phyloP scores from a whole-genome alignment of 1,140 invertebrate species.

The Drosophila takahashii region DNA sequence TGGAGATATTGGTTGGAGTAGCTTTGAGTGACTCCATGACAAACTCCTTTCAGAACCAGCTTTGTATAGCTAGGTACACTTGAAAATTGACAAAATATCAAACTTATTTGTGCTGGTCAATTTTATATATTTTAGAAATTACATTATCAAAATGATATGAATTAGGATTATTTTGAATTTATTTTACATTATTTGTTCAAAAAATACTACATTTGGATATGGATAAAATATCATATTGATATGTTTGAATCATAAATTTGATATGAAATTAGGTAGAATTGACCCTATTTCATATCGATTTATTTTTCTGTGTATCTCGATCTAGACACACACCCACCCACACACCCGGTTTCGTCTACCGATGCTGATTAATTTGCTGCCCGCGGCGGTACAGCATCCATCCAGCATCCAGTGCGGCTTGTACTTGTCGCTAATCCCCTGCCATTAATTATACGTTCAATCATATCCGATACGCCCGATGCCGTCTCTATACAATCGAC shows the following conservation, averaged over 20 bases:
- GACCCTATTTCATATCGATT: too few species aligned
- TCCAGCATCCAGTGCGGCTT: slow-evolving; percentile 32
- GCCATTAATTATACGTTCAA: slow-evolving; percentile 80
- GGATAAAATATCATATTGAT: too few species aligned
- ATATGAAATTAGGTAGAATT: too few species aligned
- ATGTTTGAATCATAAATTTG: too few species aligned
- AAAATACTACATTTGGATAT: too few species aligned
- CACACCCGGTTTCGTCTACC: slow-evolving; percentile 23
- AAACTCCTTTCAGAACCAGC: slow-evolving; percentile 61
- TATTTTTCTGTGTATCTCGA: slow-evolving; percentile 42
- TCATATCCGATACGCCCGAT: slow-evolving; percentile 67
- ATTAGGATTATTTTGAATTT: too few species aligned
- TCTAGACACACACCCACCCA: slow-evolving; percentile 58
- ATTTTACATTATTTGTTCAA: too few species aligned
- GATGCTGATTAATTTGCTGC: slow-evolving; percentile 73
- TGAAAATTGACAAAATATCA: too few species aligned
- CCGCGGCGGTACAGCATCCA: slow-evolving; percentile 68
- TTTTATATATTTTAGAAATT: too few species aligned
- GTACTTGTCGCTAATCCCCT: slow-evolving; percentile 72
- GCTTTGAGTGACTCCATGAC: slow-evolving; percentile 16
- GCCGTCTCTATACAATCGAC: slow-evolving; percentile 22
- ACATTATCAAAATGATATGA: too few species aligned
- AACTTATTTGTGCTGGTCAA: too few species aligned
- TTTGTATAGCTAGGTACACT: too few species aligned
- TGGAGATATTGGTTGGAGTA: slow-evolving; percentile 24